Evolutionary conservation across 1,140 invertebrate species (phyloP).

Genomic region (Papilio glaucus): DNA sequence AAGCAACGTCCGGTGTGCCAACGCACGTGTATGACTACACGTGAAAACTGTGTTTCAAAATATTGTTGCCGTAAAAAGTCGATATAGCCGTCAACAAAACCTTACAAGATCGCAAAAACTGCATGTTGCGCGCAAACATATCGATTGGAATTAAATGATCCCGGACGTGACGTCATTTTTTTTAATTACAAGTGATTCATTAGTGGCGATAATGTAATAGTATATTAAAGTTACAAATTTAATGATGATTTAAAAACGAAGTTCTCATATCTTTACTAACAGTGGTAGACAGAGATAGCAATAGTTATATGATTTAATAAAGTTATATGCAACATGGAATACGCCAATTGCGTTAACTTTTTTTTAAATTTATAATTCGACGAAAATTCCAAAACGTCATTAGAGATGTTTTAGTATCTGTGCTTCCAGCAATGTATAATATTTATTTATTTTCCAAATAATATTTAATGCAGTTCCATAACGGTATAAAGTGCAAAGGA

Average conservation of each 20-base stretch:
- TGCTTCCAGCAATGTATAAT: neutral
- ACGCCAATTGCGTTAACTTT: too few species aligned
- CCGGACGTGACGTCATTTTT: conserved; percentile 11
- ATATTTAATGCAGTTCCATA: neutral
- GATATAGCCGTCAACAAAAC: conserved; percentile 17
- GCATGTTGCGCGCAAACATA: neutral
- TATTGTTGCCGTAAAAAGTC: conserved; percentile 19
- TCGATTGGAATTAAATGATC: neutral
- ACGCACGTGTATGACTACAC: conserved; percentile 6
- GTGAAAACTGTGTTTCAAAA: conserved; percentile 18
- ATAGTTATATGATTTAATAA: too few species aligned
- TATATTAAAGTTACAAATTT: neutral
- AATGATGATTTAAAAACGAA: neutral
- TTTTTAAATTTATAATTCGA: too few species aligned
- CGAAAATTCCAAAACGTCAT: too few species aligned
- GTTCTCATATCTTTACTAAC: too few species aligned
- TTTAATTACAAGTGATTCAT: neutral
- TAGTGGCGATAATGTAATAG: neutral
- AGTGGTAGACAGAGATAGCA: too few species aligned
- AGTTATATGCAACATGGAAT: too few species aligned
- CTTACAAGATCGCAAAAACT: conserved; percentile 23
- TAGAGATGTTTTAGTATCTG: too few species aligned
- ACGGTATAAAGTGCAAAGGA: neutral
- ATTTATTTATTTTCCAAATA: neutral
- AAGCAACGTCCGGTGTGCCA: conserved; percentile 14